phyloP scores from a whole-genome alignment of 2,888 invertebrate species.

The Trimorus sp. region DNA sequence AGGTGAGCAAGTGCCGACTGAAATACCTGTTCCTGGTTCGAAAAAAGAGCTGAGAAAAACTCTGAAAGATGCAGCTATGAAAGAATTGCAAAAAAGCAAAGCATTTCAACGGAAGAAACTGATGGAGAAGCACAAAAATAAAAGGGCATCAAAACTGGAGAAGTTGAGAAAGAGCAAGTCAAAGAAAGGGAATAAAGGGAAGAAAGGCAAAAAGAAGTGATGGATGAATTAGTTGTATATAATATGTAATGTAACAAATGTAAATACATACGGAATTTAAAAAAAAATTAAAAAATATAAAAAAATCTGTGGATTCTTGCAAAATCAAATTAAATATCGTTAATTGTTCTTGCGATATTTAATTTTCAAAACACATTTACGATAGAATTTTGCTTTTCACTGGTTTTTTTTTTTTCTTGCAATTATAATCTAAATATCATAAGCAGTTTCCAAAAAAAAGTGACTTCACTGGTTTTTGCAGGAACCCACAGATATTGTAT shows the following conservation, averaged over 20 bases:
- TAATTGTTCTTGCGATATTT: no score
- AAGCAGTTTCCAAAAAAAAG: no score
- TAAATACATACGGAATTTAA: no score
- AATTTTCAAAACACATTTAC: no score
- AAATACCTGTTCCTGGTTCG: slow-evolving; percentile 73
- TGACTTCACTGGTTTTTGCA: no score
- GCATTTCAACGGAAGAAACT: slow-evolving; percentile 89
- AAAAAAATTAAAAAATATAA: no score
- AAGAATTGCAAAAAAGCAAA: slow-evolving; percentile 89
- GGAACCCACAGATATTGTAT: no score
- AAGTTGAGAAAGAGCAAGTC: slow-evolving; percentile 65
- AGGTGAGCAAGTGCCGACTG: slow-evolving; percentile 71
- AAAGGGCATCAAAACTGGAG: slow-evolving; percentile 81
- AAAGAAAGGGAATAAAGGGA: slow-evolving; percentile 28
- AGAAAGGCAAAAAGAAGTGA: slow-evolving; percentile 55
- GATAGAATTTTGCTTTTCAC: no score
- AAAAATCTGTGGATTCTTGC: no score
- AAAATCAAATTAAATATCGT: no score
- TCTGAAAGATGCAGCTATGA: slow-evolving; percentile 87
- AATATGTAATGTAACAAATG: slow-evolving; percentile 1
- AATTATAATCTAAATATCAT: no score
- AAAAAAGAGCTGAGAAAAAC: slow-evolving; percentile 88
- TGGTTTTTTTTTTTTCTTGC: no score
- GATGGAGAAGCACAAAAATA: slow-evolving; percentile 87
- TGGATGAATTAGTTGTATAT: slow-evolving; percentile 10